Evolutionary conservation across 2,113 vertebrate genomes (phyloP).

Genomic region (Australoheros scitulus): DNA sequence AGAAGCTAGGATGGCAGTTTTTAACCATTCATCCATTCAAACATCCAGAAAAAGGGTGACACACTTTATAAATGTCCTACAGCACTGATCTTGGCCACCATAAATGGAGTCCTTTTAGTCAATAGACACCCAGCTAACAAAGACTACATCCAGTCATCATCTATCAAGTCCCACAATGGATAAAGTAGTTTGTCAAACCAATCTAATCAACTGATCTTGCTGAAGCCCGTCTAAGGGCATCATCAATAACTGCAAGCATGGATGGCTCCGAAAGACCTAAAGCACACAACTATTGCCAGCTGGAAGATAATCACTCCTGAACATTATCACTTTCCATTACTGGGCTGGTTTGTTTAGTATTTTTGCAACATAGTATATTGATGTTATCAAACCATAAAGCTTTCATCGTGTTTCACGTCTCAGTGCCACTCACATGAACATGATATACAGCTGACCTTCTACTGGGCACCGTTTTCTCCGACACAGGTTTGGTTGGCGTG

Average conservation of each 20-base stretch:
- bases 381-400: slow-evolving; percentile 37
- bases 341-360: slow-evolving; percentile 32
- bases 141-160: slow-evolving; percentile 43
- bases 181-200: slow-evolving; percentile 47
- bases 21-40: slow-evolving; percentile 16
- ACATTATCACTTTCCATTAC: slow-evolving; percentile 37
- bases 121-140: slow-evolving; percentile 45
- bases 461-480: slow-evolving; percentile 20
- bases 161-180: slow-evolving; percentile 40
- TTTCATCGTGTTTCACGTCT: slow-evolving; percentile 39
- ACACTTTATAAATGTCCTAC: slow-evolving; percentile 40
- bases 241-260: slow-evolving; percentile 50
- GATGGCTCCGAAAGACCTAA: slow-evolving; percentile 37
- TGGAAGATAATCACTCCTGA: slow-evolving; percentile 45
- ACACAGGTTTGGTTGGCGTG: slow-evolving; percentile 35
- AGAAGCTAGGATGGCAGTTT: not conserved
- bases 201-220: slow-evolving; percentile 56
- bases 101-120: slow-evolving; percentile 54
- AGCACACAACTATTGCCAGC: slow-evolving; percentile 17
- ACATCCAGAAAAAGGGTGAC: slow-evolving; percentile 20
- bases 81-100: slow-evolving; percentile 42
- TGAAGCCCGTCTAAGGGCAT: slow-evolving; percentile 42
- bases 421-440: slow-evolving; percentile 12
- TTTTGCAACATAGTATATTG: slow-evolving; percentile 10
- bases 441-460: slow-evolving; percentile 63